phyloP scores from a whole-genome alignment of 2,888 invertebrate genomes.

The Sesia bembeciformis region DNA sequence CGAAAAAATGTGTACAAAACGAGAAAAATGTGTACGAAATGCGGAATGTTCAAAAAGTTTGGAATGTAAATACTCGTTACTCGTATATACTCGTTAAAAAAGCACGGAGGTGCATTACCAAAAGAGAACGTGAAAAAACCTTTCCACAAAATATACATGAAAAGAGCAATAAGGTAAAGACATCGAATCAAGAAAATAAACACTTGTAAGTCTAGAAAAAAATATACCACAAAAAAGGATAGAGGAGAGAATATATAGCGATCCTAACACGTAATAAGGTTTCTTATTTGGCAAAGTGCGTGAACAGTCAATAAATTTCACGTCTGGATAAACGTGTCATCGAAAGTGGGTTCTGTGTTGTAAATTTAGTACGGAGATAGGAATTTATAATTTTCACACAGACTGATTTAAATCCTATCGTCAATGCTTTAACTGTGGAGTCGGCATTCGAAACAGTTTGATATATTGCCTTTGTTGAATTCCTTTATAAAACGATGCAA shows the following conservation, averaged over 20 bases:
- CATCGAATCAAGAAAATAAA: no score
- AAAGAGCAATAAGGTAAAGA: no score
- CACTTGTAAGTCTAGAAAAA: not conserved
- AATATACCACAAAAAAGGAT: not conserved
- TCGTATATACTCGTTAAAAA: no score
- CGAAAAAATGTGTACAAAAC: no score
- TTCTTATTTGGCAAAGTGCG: not conserved
- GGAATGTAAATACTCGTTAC: no score
- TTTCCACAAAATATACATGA: no score
- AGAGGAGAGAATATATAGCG: not conserved
- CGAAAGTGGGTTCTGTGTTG: not conserved
- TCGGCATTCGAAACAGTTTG: not conserved
- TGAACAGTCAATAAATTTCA: not conserved
- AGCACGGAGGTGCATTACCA: no score
- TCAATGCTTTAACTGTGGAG: not conserved
- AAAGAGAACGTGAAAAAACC: no score
- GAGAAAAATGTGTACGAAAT: no score
- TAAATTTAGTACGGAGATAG: not conserved
- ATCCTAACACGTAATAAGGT: not conserved
- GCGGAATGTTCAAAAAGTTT: no score
- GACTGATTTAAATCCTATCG: not conserved
- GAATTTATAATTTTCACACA: not conserved
- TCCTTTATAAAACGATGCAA: no score
- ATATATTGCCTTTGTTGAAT: not conserved
- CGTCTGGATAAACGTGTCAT: not conserved